Evolutionary conservation across 2,113 vertebrate species (phyloP), one percentile per base, ranked within the genome.

Genomic region (Spea bombifrons): DNA sequence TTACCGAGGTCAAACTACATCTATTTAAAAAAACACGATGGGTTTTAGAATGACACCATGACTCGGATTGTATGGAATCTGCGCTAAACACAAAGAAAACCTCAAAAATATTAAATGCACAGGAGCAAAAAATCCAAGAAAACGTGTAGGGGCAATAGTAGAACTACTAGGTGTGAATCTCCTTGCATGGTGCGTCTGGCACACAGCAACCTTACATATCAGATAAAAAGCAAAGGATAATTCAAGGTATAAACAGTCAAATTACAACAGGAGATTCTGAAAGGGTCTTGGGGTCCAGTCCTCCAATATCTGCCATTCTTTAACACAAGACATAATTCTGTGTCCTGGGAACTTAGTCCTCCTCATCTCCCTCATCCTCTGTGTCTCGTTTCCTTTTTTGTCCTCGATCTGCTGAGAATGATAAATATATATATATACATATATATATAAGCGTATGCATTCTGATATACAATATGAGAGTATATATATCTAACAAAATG

Each of bases 361-460:
- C 95, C 0, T 96, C 96, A 70, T 96, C 96, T 7, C 93, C 97
- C 85, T 97, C 97, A 4, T 99, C 97, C 75, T 98, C 96, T 5
- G 93, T 86, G 6, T 98, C 96, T 93, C 96, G 92, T 96, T 99
- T 99, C 84, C 96, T 96, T 89, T 98, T 99, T 90, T 95, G 91
- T 81, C 96, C 96, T 87, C 84, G 91, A 64, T 93, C 94, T 76
- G 94, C 94, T 66, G 13, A 73, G 30, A 73, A 46, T 48, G 12
- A 69, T 67, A 16, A 69, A 69, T 10, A 46, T 68, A 9, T 4
- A 67, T 9, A 53, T 1, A 69, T 10, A 46, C 47, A 9, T 4
- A 67, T 9, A 53, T 1, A 53, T 53, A 7, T 8, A 10, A 53
- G 7, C 10, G 50, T 53, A 7, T 53, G 50, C 10, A 53, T 53